Percentiles rank a stretch among this genome's conserved stretches.
Evolutionary conservation across 2,888 invertebrate genomes (phyloP).

Genomic region (Shargacucullia verbasci): DNA sequence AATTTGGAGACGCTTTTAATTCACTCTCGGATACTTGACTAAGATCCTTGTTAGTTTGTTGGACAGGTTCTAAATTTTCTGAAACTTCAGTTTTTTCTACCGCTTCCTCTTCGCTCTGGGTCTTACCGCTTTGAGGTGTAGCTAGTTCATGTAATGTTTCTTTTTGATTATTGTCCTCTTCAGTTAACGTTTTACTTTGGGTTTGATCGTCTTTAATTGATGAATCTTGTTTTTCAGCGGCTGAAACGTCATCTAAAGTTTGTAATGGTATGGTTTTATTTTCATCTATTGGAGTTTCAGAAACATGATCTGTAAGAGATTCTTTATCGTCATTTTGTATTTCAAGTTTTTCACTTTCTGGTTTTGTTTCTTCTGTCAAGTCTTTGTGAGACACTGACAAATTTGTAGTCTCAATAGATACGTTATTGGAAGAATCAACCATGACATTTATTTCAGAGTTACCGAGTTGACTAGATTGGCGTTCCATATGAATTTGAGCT

Average conservation of each 20-base stretch:
- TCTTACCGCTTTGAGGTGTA: constrained; percentile 10
- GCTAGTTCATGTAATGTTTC: constrained; percentile 15
- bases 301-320: constrained; percentile 24
- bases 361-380: constrained; percentile 64
- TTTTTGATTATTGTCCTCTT: constrained; percentile 14
- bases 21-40: constrained; percentile 51
- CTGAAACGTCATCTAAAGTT: constrained; percentile 4
- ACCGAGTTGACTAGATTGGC: constrained; percentile 79
- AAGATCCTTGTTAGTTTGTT: constrained; percentile 49
- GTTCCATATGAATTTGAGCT: constrained; percentile 87
- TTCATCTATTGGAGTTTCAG: constrained; percentile 31
- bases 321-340: constrained; percentile 40
- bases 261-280: constrained; percentile 30
- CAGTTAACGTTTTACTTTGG: constrained; percentile 21
- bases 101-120: constrained; percentile 17
- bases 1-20: constrained; percentile 51
- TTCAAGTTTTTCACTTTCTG: constrained; percentile 52
- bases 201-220: constrained; percentile 20
- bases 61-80: constrained; percentile 43
- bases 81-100: constrained; percentile 35
- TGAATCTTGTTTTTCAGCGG: constrained; percentile 14
- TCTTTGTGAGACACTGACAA: constrained; percentile 78
- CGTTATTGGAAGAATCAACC: constrained; percentile 82
- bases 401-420: constrained; percentile 82
- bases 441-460: constrained; percentile 83